Conservation (phyloP, 2,113 vertebrate genomes). For the Herpetotheres cachinnans region DNA sequence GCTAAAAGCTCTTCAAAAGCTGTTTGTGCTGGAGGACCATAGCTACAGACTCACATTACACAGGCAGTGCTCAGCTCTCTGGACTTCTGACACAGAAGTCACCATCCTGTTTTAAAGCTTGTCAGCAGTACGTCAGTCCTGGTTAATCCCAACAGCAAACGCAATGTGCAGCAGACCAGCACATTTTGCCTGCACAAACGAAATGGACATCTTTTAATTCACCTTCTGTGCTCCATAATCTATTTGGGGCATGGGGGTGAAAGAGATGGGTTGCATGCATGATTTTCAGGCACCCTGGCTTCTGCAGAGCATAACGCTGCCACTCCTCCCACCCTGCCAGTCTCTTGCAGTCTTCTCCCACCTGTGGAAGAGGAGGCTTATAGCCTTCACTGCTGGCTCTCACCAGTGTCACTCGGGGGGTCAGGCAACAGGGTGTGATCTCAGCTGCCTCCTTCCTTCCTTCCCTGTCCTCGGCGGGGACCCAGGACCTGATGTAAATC, state of each 20-base stretch:
- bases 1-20: conserved; percentile 7
- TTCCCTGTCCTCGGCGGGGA: neutral
- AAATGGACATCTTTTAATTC: neutral
- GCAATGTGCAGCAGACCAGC: neutral
- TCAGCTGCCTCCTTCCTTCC: neutral
- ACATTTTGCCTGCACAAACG: neutral
- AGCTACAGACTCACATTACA: neutral
- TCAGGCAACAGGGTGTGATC: neutral
- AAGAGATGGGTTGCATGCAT: neutral
- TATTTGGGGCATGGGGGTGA: neutral
- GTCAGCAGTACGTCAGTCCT: neutral
- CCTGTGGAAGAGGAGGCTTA: neutral
- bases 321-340: neutral
- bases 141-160: neutral
- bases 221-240: neutral
- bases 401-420: neutral
- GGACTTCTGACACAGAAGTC: neutral
- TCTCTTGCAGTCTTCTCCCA: neutral
- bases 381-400: neutral
- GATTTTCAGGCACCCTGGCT: neutral
- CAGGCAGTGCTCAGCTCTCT: neutral
- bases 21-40: conserved; percentile 8
- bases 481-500: neutral
- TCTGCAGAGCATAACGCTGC: neutral
- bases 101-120: conserved; percentile 23